Evolutionary conservation across 2,888 invertebrate genomes (phyloP).

Genomic region (Epinotia bilunana): DNA sequence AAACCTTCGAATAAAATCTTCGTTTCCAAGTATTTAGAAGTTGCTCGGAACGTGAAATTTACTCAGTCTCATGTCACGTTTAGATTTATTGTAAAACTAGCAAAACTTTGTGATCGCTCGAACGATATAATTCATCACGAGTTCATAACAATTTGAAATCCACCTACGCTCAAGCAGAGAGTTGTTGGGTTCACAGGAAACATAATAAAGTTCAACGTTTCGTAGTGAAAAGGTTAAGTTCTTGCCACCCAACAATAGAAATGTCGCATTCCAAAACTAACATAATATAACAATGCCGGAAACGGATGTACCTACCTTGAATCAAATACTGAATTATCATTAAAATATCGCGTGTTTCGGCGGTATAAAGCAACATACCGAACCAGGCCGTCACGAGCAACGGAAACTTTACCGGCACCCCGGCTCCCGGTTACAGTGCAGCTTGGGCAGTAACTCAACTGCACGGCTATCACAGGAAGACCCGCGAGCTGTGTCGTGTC

Average conservation of each 20-base stretch:
- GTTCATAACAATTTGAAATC: constrained; percentile 10
- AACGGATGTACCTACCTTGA: constrained; percentile 27
- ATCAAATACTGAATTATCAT: constrained; percentile 43
- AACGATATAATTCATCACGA: constrained; percentile 6
- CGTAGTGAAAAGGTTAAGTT: background rate
- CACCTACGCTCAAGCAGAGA: background rate
- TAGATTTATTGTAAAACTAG: background rate
- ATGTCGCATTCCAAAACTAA: constrained; percentile 13
- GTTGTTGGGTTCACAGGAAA: background rate
- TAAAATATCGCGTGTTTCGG: constrained; percentile 39
- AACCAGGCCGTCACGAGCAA: constrained; percentile 28
- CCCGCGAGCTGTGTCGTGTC: too few relatives aligned
- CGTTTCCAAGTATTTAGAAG: background rate
- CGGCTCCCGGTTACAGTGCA: background rate
- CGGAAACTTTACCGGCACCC: constrained; percentile 26
- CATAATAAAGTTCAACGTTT: background rate
- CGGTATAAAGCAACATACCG: constrained; percentile 18
- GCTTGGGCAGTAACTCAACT: background rate
- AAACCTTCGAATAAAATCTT: too few relatives aligned
- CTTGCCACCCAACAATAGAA: background rate
- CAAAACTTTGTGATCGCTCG: background rate
- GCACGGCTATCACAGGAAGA: background rate
- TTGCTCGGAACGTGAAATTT: background rate
- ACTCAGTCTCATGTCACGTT: background rate
- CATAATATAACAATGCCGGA: constrained; percentile 22